Evolutionary conservation across 2,797 vertebrate species (phyloP).

Genomic region (Rhincodon typus): DNA sequence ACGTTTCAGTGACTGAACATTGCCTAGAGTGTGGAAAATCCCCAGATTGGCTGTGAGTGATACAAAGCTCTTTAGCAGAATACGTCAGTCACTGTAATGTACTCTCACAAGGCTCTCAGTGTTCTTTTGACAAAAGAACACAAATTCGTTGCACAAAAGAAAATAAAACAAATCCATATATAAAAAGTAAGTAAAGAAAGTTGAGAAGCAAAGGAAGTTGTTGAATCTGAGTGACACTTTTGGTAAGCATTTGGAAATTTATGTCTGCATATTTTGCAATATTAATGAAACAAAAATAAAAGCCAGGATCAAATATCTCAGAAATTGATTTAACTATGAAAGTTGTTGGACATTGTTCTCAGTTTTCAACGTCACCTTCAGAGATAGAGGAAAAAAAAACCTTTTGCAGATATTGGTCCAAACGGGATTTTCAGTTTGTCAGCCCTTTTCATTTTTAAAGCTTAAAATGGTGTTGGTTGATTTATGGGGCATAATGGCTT

Average conservation of each 20-base stretch:
- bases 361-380: constrained; percentile 29
- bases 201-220: not conserved
- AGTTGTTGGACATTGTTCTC: constrained; percentile 9
- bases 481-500: constrained; percentile 29
- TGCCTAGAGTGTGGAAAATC: not conserved
- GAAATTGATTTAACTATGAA: constrained; percentile 10
- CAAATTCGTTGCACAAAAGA: not conserved
- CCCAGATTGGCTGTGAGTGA: not conserved
- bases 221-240: not conserved
- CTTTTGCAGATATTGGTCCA: constrained; percentile 27
- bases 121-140: no score
- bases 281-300: not conserved
- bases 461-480: constrained; percentile 36
- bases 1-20: not conserved
- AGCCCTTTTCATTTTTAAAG: constrained; percentile 36
- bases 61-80: constrained; percentile 9
- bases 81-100: no score
- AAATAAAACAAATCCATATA: not conserved
- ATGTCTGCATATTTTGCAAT: not conserved
- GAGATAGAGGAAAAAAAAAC: not conserved
- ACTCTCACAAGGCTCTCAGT: no score
- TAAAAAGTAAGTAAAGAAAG: not conserved
- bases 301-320: constrained; percentile 23
- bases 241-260: not conserved
- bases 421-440: constrained; percentile 37